Base-by-base conservation (phyloP, 2,888 invertebrate species). In the Allophyes oxyacanthae region DNA sequence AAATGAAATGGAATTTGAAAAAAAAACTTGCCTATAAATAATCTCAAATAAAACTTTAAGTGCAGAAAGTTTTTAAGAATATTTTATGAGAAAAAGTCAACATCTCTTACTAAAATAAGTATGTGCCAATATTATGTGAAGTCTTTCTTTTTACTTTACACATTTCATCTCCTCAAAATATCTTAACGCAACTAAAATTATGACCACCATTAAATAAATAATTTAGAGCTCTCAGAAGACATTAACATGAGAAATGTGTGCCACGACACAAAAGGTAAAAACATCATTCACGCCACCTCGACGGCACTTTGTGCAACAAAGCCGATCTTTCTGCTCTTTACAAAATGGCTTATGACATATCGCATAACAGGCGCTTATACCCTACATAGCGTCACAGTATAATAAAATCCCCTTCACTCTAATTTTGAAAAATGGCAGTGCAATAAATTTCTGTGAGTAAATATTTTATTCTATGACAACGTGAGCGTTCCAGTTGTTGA, bases 241-340 rank as follows among this genome's bases (percentile, higher is more conserved):
- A 78, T 79, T 75, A 77, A 78, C 72, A 71, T 75, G 77, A 80
- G 75, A 75, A 77, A 79, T 77, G 81, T 78, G 62, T 70, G 59
- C 61, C 63, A 60, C 64, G 60, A 68, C 67, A 83, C 80, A 81
- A 81, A 78, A 75, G 76, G 72, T 62, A 72, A 67, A 75, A 77
- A 75, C 82, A 83, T 82, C 82, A 77, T 72, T 82, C 80, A 79
- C 77, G 81, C 78, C 81, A 81, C 79, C 78, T 80, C 80, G 76
- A 79, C 81, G 77, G 64, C 78, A 81, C 78, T 79, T 82, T 81
- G 68, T 73, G 77, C 81, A 79, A 84, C 84, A 84, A 83, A 82
- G 77, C 75, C 76, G 72, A 73, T 76, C 78, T 81, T 82, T 77
- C 78, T 75, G 65, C 74, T 78, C 71, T 76, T 57, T 69, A 79